These are phyloP conservation scores for Branchinecta sandiegonensis DNA, from an alignment of 2,888 invertebrate genomes.

Conservation along the genomic window DNA sequence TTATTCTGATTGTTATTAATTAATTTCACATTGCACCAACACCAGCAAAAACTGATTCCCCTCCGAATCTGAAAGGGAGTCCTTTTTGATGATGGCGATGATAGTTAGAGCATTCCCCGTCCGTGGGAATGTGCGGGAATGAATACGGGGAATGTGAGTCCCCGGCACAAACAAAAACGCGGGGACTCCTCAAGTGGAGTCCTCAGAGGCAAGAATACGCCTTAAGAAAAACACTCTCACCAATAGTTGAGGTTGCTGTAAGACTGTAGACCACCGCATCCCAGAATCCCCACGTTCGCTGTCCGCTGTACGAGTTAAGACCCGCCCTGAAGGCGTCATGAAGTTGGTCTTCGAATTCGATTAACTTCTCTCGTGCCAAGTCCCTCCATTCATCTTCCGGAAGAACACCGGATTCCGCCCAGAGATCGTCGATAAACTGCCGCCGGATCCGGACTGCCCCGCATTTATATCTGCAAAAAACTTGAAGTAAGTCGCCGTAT, in stretches of 20 bases:
- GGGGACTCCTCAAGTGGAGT: too few relatives aligned
- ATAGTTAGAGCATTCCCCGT: too few relatives aligned
- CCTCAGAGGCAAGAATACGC: not conserved
- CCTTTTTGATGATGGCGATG: too few relatives aligned
- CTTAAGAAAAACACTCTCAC: constrained; percentile 42
- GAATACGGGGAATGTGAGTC: too few relatives aligned
- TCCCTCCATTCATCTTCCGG: constrained; percentile 77
- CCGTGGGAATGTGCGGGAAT: too few relatives aligned
- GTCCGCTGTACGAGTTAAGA: constrained; percentile 65
- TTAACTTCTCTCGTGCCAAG: constrained; percentile 59
- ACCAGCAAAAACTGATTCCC: too few relatives aligned
- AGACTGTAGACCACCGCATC: constrained; percentile 73
- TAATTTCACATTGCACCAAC: too few relatives aligned
- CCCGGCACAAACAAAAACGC: too few relatives aligned
- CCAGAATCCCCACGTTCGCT: constrained; percentile 71
- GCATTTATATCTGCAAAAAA: constrained; percentile 49
- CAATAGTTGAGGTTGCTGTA: constrained; percentile 75
- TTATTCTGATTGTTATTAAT: too few relatives aligned
- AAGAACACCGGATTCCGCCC: constrained; percentile 40
- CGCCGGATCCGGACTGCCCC: constrained; percentile 71
- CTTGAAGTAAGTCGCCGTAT: not conserved
- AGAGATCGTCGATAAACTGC: constrained; percentile 66
- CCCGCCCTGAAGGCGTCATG: constrained; percentile 70
- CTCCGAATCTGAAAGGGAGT: too few relatives aligned
- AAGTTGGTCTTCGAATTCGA: constrained; percentile 71